These are phyloP conservation scores for Potamilus streckersoni DNA, from an alignment of 1,140 invertebrate species.

Conservation along the genomic window DNA sequence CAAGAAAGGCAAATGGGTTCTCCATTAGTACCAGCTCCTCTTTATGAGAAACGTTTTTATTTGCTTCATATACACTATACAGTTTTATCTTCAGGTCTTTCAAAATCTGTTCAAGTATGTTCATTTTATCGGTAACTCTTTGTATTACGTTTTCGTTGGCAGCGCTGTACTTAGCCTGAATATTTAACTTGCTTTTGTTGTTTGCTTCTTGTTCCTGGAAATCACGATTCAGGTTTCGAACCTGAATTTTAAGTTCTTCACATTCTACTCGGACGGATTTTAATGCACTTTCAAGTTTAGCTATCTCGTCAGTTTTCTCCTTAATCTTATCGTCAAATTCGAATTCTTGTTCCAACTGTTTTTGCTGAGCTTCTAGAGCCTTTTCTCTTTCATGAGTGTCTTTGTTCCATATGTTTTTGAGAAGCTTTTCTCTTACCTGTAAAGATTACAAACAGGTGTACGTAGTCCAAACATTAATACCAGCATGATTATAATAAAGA, in stretches of 20 bases:
- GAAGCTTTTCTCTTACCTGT: constrained; percentile 21
- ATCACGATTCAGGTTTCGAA: not conserved
- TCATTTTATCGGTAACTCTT: constrained; percentile 4
- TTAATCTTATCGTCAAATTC: constrained; percentile 25
- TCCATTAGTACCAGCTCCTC: constrained; percentile 28
- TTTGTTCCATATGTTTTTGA: constrained; percentile 30
- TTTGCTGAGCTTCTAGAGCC: constrained; percentile 32
- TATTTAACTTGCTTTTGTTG: constrained; percentile 13
- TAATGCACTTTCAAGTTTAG: constrained; percentile 10
- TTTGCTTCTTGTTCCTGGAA: constrained; percentile 21
- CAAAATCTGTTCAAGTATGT: constrained; percentile 1
- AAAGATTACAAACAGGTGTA: not conserved
- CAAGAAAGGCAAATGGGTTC: constrained; percentile 18
- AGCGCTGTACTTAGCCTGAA: constrained; percentile 19
- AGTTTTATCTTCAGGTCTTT: constrained; percentile 9
- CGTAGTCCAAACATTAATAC: too few species aligned
- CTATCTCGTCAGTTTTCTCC: constrained; percentile 9
- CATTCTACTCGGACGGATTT: constrained; percentile 3
- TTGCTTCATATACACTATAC: constrained; percentile 2
- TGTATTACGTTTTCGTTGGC: constrained; percentile 25
- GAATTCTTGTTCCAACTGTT: constrained; percentile 30
- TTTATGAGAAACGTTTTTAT: constrained; percentile 18
- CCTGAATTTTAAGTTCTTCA: constrained; percentile 20
- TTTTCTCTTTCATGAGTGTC: constrained; percentile 37
- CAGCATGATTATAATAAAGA: too few species aligned